Percentiles rank a stretch among this genome's conserved stretches.
These are phyloP conservation scores for Pseudopleuronectes americanus DNA, from an alignment of 2,797 vertebrate genomes.

Conservation along the genomic window DNA sequence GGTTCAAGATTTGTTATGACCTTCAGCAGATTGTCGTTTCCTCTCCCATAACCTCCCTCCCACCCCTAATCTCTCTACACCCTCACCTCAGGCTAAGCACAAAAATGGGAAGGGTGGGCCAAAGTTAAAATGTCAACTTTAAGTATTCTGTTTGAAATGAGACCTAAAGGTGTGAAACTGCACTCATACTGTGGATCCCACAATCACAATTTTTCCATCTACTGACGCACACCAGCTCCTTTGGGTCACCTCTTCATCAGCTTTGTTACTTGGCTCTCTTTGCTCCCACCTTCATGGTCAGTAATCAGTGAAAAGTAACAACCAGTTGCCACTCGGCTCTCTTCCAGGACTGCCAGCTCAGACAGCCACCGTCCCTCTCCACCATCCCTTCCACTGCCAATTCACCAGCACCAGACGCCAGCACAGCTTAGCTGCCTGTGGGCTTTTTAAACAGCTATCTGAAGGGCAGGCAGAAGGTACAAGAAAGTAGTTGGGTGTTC, in stretches of 20 bases:
- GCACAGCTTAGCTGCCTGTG: constrained; percentile 49
- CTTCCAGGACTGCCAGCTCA: constrained; percentile 20
- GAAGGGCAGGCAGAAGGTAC: constrained; percentile 48
- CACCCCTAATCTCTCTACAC: background rate
- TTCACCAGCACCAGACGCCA: constrained; percentile 30
- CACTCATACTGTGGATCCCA: constrained; percentile 7
- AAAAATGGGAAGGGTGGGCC: constrained; percentile 17
- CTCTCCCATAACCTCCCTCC: constrained; percentile 9
- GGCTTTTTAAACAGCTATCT: constrained; percentile 56
- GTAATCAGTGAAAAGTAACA: constrained; percentile 38
- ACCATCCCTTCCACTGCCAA: constrained; percentile 36
- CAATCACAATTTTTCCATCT: background rate
- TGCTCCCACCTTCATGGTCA: constrained; percentile 12
- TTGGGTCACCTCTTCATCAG: background rate
- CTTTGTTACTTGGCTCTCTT: background rate
- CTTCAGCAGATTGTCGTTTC: constrained; percentile 32
- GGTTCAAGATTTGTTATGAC: constrained; percentile 24
- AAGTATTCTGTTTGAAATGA: constrained; percentile 32
- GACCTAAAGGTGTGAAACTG: constrained; percentile 19
- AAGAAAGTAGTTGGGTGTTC: constrained; percentile 29
- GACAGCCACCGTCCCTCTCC: constrained; percentile 20
- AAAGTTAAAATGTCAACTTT: constrained; percentile 34
- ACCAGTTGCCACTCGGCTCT: constrained; percentile 34
- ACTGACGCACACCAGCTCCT: background rate
- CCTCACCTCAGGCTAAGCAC: constrained; percentile 29